Percentiles rank a stretch among this genome's conserved stretches.
These are phyloP conservation scores for Leptinotarsa defecta DNA, from an alignment of 1,140 invertebrate genomes.

Conservation along the genomic window DNA sequence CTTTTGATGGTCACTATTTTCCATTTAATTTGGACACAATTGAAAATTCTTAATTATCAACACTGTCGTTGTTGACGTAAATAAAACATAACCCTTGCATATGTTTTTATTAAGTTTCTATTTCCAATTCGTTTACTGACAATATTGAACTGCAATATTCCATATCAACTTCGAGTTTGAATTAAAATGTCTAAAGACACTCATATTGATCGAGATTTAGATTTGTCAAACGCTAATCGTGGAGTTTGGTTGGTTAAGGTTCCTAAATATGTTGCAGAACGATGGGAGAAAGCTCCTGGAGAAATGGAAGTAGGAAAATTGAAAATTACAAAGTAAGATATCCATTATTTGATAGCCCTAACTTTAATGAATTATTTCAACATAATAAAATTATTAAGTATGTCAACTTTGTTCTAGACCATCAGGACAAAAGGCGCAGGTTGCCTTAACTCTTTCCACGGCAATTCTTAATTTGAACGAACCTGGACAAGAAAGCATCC, in stretches of 20 bases:
- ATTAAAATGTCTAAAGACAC: conserved; percentile 53
- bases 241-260: conserved; percentile 97
- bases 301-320: conserved; percentile 80
- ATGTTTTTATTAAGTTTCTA: too few relatives aligned
- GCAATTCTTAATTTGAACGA: conserved; percentile 73
- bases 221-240: conserved; percentile 83
- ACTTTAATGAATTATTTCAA: neutral
- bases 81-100: too few relatives aligned
- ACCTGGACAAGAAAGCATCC: conserved; percentile 72
- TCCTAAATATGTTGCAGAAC: conserved; percentile 92
- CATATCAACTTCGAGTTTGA: neutral
- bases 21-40: too few relatives aligned
- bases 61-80: too few relatives aligned
- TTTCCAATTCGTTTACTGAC: too few relatives aligned
- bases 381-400: neutral
- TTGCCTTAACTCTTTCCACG: conserved; percentile 71
- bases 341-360: neutral
- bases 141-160: neutral
- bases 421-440: conserved; percentile 70
- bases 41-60: too few relatives aligned
- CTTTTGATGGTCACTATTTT: too few relatives aligned
- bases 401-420: conserved; percentile 55
- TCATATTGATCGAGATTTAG: conserved; percentile 75
- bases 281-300: conserved; percentile 83
- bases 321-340: conserved; percentile 69